Base-by-base conservation (phyloP, 2,113 vertebrate genomes). In the Alligator mississippiensis region DNA sequence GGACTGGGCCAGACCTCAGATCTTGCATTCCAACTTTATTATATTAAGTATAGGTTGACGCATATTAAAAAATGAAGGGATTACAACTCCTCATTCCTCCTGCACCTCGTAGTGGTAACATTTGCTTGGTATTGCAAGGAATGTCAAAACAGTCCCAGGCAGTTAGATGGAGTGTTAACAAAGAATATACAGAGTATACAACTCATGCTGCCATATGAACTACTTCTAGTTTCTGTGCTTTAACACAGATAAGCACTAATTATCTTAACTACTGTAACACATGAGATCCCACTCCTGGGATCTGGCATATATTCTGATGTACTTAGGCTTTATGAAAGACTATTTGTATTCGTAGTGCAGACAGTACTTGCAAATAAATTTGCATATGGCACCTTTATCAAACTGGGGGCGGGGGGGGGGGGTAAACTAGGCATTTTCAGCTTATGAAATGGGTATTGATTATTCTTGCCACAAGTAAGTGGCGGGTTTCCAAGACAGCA, bases 321-420 rank as follows among this genome's bases (percentile, higher is more conserved):
- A 47, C 8, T 18, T 72, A 57, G 64, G 14, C n/a, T 21, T 60
- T 2, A 4, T 22, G 7, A 18, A 76, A 66, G 11, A 19, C 21
- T 16, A 11, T 18, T 77, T 30, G 16, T 14, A 5, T 25, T 57
- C 0, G 0, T 7, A 79, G 90, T 11, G 11, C 54, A 63, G 1
- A 3, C 4, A 3, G 0, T 30, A 55, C 64, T 86, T 55, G 5
- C 30, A 75, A 90, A 80, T 58, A 14, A 86, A 3, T 1, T 0
- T 16, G 22, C 11, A 54, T 3, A 2, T 3, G 0, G 2, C 0
- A 30, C 0, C 5, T 22, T 72, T 5, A 5, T 0, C 47, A n/a
- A 55, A 6, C 77, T 16, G 7, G 3, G 1, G 27, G 59, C 3
- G 6, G 30, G 34, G 21, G 5, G 22, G 30, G 30, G 22, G n/a